phyloP scores from a whole-genome alignment of 2,888 invertebrate genomes.

The Euphydryas editha region DNA sequence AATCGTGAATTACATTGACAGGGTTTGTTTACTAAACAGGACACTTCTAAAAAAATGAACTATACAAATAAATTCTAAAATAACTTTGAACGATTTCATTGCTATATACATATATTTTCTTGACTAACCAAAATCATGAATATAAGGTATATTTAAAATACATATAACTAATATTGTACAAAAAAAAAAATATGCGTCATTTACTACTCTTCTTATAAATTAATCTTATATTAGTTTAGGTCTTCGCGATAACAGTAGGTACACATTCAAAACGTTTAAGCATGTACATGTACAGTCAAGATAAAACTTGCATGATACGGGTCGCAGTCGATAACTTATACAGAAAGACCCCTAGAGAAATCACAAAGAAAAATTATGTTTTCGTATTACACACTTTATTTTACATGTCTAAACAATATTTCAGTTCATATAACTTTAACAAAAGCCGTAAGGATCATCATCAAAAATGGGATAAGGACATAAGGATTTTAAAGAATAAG shows the following conservation, averaged over 20 bases:
- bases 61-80: no score
- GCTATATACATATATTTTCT: no score
- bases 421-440: not conserved
- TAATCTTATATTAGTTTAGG: constrained; percentile 30
- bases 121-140: no score
- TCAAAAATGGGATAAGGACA: constrained; percentile 41
- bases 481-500: constrained; percentile 47
- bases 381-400: not conserved
- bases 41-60: no score
- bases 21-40: no score
- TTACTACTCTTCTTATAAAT: no score
- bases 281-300: constrained; percentile 50
- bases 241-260: constrained; percentile 32
- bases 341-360: constrained; percentile 17
- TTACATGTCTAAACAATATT: not conserved
- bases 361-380: not conserved
- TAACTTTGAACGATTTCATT: no score
- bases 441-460: not conserved
- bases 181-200: no score
- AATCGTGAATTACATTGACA: no score
- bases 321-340: constrained; percentile 38
- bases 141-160: no score
- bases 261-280: constrained; percentile 46
- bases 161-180: no score
- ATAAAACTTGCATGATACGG: constrained; percentile 55